Conservation (phyloP, 2,888 invertebrate genomes). For the Sabellastarte sp. region DNA sequence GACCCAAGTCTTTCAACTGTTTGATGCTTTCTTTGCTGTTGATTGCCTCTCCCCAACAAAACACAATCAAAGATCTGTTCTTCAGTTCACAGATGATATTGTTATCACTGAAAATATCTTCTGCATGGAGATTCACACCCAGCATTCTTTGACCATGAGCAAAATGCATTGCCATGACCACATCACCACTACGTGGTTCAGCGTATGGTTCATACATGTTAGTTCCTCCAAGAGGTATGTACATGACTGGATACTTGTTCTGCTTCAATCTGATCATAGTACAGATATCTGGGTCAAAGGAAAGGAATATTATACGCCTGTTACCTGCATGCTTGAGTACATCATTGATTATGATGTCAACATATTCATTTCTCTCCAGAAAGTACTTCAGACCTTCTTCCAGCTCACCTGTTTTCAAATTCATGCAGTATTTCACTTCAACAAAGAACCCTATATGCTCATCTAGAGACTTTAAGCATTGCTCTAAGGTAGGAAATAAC, state of each 20-base stretch:
- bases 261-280: conserved; percentile 91
- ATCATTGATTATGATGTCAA: conserved; percentile 83
- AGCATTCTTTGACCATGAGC: too few relatives aligned
- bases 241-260: conserved; percentile 94
- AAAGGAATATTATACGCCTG: conserved; percentile 86
- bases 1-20: conserved; percentile 81
- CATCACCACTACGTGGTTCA: conserved; percentile 79
- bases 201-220: conserved; percentile 75
- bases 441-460: conserved; percentile 91
- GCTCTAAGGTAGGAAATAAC: conserved; percentile 89
- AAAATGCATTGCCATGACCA: too few relatives aligned
- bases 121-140: conserved; percentile 40
- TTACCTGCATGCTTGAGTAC: conserved; percentile 77
- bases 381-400: conserved; percentile 66
- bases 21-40: conserved; percentile 83
- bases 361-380: conserved; percentile 83
- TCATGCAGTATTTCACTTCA: conserved; percentile 96
- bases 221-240: conserved; percentile 80
- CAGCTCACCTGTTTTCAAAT: conserved; percentile 72
- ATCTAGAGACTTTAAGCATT: conserved; percentile 78
- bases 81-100: conserved; percentile 64
- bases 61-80: conserved; percentile 80
- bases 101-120: conserved; percentile 40
- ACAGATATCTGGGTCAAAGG: conserved; percentile 95
- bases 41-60: conserved; percentile 97